Evolutionary conservation across 2,797 vertebrate species (phyloP), one percentile per base, ranked within the genome.

Genomic region (Muscicapa striata): DNA sequence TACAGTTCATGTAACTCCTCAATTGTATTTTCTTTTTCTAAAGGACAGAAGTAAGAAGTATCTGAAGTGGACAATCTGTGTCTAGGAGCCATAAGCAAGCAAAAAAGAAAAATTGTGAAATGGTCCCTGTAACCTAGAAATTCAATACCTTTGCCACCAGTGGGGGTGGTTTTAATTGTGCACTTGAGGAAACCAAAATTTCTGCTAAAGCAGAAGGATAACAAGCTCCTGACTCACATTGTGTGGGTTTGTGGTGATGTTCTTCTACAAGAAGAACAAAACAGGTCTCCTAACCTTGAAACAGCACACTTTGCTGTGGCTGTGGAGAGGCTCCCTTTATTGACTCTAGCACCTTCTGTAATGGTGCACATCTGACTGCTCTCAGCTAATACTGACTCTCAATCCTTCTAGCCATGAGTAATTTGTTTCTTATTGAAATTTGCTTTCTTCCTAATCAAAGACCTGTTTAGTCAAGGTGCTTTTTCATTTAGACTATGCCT

Each of bases 391-490:
- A 30, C 49, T 64, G 26, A 45, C 70, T 89, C 73, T 77, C 76
- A 54, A 57, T 94, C 90, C 79, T 97, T 79, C 78, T 22, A 93
- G 87, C 91, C 93, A 68, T 3, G 86, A 94, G 87, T 95, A 91
- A 92, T 97, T 72, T 89, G 86, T 64, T 96, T 94, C 90, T 87
- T 58, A 63, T 8, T 36, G 46, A 91, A 94, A 89, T 74, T 22
- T 94, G 64, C 89, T 87, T 95, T 95, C 82, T 97, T 80, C 94
- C 92, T 90, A 17, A 93, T 91, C 96, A 63, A 90, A 95, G 87
- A 88, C 94, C 94, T 97, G 95, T 93, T 96, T 95, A 95, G 89
- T 96, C 94, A 94, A 94, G 48, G 90, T 76, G 78, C 84, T 90
- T 96, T 84, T 84, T 84, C 81, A 69, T 66, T 84, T 69, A 22